Conservation (phyloP, 2,888 invertebrate species). For the Monopis laevigella region DNA sequence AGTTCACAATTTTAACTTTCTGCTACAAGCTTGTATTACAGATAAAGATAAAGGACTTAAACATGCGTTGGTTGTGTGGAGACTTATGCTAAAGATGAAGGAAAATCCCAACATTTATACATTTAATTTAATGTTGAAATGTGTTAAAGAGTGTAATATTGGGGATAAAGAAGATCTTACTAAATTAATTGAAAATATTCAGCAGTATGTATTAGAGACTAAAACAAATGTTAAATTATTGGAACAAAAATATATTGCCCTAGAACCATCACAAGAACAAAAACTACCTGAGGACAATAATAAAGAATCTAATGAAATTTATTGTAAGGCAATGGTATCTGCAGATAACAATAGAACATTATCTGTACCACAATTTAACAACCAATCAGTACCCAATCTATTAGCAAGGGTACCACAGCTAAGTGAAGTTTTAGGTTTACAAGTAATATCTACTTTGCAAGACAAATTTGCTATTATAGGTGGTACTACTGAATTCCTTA, state of each 20-base stretch:
- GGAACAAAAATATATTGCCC: background rate
- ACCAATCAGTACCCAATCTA: constrained; percentile 69
- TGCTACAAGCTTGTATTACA: constrained; percentile 85
- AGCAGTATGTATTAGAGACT: constrained; percentile 27
- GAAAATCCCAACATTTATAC: constrained; percentile 76
- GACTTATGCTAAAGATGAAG: constrained; percentile 74
- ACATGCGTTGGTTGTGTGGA: constrained; percentile 87
- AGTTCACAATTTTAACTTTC: constrained; percentile 77
- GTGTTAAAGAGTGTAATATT: constrained; percentile 82
- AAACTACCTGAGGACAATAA: no score
- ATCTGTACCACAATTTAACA: no score
- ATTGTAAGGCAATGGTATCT: constrained; percentile 16
- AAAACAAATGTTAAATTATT: constrained; percentile 8
- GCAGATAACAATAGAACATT: constrained; percentile 24
- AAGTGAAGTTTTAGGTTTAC: constrained; percentile 67
- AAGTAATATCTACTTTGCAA: constrained; percentile 66
- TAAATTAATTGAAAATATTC: constrained; percentile 48
- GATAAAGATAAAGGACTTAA: constrained; percentile 83
- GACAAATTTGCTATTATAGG: constrained; percentile 83
- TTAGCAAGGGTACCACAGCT: constrained; percentile 68
- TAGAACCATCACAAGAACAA: no score
- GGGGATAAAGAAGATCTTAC: constrained; percentile 71
- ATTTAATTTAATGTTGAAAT: constrained; percentile 84
- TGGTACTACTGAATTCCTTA: constrained; percentile 78
- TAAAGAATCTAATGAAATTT: no score